Base-by-base conservation (phyloP, 2,797 vertebrate genomes). In the Sarcophilus harrisii region DNA sequence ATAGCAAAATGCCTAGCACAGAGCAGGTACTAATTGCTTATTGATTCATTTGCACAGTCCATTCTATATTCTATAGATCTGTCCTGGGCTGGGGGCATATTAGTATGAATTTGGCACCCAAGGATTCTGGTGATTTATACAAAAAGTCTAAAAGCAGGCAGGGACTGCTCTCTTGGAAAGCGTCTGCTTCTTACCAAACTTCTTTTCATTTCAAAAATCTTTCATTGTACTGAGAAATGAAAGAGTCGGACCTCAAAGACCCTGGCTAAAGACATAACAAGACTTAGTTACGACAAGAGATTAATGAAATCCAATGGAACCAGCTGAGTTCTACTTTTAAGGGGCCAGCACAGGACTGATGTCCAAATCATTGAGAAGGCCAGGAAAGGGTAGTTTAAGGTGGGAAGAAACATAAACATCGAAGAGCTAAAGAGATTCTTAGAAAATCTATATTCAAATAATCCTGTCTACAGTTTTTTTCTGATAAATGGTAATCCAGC, bases 161-260 rank as follows among this genome's bases (percentile, higher is more conserved):
- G 90, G 55, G 28, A n/a, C 54, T 27, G 30, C 54, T 90, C 9
- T 90, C 52, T 57, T 90, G 54, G 4, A 10, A 52, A 45, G 57
- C 12, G 32, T 16, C 90, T 28, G 3, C 30, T 94, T 60, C 93
- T 81, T 18, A 58, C 28, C 18, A 13, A 0, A 52, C 8, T 92
- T 93, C 21, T 87, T 87, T 45, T 49, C 73, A 87, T 49, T 87
- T 87, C 3, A 87, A 49, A 87, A 87, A 27, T 87, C 24, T 49
- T 87, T 52, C 29, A 14, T 5, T 58, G n/a, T 55, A 93, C 30
- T 32, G 73, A 66, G 93, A 93, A 96, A 91, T 24, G 49, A 54
- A 94, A 81, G 93, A 92, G 16, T 13, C 29, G 12, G 13, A 13
- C 12, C 28, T n/a, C 4, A 90, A 60, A 92, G 13, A 11, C 16